phyloP scores from a whole-genome alignment of 2,113 vertebrate species.

The Hippocampus mohnikei region DNA sequence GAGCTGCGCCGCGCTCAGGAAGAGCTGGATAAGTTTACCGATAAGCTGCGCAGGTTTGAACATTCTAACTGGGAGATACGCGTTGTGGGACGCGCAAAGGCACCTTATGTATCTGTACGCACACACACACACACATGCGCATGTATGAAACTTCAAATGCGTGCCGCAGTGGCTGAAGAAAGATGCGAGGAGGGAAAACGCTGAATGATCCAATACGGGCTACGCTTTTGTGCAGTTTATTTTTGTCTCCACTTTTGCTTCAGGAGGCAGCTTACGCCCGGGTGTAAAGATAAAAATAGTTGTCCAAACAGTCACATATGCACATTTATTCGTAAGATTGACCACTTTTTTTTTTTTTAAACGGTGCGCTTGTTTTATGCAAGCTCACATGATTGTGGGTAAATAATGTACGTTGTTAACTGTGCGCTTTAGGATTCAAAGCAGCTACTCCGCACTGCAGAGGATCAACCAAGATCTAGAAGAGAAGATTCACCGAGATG shows the following conservation, averaged over 20 bases:
- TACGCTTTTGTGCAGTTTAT: neutral
- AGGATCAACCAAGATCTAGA: slow-evolving; percentile 96
- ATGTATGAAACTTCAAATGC: too few species aligned
- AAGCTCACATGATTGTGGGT: neutral
- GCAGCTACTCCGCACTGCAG: slow-evolving; percentile 94
- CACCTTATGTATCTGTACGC: too few species aligned
- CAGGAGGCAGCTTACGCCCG: neutral
- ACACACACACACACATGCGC: too few species aligned
- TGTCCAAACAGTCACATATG: too few species aligned
- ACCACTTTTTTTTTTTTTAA: too few species aligned
- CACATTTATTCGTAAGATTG: neutral
- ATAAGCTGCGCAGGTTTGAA: slow-evolving; percentile 89
- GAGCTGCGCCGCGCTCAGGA: slow-evolving; percentile 92
- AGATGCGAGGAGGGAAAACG: too few species aligned
- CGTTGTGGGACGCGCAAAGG: too few species aligned
- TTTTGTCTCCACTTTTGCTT: neutral
- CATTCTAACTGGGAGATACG: neutral
- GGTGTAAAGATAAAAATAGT: neutral
- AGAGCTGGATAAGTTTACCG: slow-evolving; percentile 95
- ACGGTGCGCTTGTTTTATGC: neutral
- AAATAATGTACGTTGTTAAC: slow-evolving; percentile 6
- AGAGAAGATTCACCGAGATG: slow-evolving; percentile 87
- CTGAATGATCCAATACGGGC: neutral
- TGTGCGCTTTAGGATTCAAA: slow-evolving; percentile 84
- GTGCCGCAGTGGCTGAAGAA: too few species aligned